Conservation (phyloP, 2,888 invertebrate species). For the Notocelia uddmanniana region DNA sequence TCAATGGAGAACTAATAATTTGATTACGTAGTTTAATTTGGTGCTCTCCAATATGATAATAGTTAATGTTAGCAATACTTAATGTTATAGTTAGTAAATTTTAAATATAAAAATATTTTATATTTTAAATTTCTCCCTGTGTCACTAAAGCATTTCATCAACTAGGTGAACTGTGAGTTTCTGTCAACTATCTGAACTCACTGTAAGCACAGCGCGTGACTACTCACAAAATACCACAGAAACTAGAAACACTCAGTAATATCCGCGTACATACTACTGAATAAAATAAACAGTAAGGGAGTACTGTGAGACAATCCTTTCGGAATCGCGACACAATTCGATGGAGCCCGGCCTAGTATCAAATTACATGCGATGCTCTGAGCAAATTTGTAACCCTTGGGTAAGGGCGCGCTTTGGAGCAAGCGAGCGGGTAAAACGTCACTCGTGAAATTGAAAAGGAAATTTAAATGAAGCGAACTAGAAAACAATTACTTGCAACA, state of each 20-base stretch:
- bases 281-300: conserved; percentile 16
- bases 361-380: conserved; percentile 40
- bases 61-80: background rate
- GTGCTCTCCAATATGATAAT: background rate
- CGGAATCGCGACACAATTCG: conserved; percentile 44
- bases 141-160: too few species aligned
- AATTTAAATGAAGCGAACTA: background rate
- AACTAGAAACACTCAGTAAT: background rate
- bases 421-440: background rate
- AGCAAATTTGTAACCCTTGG: conserved; percentile 40
- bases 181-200: background rate
- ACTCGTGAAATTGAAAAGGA: background rate
- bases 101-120: too few species aligned
- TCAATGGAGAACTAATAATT: conserved; percentile 13
- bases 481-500: too few species aligned
- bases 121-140: too few species aligned
- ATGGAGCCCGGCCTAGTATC: conserved; percentile 42
- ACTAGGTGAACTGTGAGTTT: too few species aligned
- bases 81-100: background rate
- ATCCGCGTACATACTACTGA: background rate
- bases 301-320: conserved; percentile 22
- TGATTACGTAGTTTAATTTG: conserved; percentile 29
- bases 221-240: background rate
- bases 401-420: conserved; percentile 26
- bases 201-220: background rate